Percentiles rank a stretch among this genome's conserved stretches.
These are phyloP conservation scores for Parus major DNA, from an alignment of 2,113 vertebrate species.

Conservation along the genomic window DNA sequence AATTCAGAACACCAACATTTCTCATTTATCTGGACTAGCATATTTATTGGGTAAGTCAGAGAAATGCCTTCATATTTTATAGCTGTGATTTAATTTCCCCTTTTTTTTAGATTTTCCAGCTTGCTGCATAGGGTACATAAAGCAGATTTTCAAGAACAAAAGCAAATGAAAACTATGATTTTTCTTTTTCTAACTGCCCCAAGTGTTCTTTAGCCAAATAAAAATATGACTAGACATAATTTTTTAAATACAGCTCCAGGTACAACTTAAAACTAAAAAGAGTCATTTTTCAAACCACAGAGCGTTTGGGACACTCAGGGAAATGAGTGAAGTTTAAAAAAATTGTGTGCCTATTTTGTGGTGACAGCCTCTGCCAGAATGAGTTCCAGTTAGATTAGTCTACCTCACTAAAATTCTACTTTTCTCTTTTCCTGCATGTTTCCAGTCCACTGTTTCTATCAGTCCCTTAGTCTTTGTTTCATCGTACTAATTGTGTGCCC, in stretches of 20 bases:
- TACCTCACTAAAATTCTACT: not conserved
- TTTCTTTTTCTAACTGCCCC: not conserved
- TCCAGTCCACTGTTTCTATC: not conserved
- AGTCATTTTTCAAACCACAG: not conserved
- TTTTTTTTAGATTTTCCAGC: not conserved
- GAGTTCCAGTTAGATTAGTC: not conserved
- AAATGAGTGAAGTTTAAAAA: not conserved
- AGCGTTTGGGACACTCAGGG: not conserved
- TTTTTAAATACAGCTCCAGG: conserved; percentile 1
- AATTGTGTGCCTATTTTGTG: not conserved
- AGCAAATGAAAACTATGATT: conserved; percentile 37
- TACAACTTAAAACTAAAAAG: not conserved
- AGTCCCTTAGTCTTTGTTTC: conserved; percentile 26
- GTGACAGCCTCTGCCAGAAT: not conserved
- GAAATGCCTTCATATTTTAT: conserved; percentile 20
- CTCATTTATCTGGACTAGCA: conserved; percentile 20
- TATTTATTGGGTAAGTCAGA: conserved; percentile 29
- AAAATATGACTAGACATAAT: not conserved
- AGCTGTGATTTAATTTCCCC: conserved; percentile 32
- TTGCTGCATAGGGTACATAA: not conserved
- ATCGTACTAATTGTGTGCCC: not conserved
- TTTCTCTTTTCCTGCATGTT: not conserved
- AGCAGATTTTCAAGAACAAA: conserved; percentile 33
- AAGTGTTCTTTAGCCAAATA: conserved; percentile 15
- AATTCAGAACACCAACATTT: not conserved